These are phyloP conservation scores for Cygnus buccinator DNA, from an alignment of 2,113 vertebrate species.

Conservation along the genomic window DNA sequence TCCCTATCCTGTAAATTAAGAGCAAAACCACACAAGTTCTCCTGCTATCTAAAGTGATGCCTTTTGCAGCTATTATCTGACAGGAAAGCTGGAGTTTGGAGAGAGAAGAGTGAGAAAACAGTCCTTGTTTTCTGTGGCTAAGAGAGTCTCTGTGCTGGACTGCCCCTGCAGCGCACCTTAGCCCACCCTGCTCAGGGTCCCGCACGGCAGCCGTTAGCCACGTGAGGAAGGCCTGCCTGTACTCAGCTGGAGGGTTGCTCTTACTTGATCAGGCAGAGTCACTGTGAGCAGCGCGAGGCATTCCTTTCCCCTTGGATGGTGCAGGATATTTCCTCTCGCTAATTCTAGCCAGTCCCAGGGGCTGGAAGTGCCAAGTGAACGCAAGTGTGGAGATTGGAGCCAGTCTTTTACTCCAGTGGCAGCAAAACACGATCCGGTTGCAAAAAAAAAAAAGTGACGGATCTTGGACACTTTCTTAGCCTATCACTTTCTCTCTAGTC, in stretches of 20 bases:
- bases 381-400: not conserved
- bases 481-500: not conserved
- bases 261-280: not conserved
- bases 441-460: not conserved
- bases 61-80: not conserved
- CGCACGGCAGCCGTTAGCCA: not conserved
- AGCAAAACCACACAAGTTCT: not conserved
- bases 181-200: rapidly evolving
- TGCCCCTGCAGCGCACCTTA: not conserved
- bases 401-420: not conserved
- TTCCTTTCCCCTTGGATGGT: not conserved
- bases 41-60: not conserved
- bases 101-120: not conserved
- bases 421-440: not conserved
- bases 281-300: rapidly evolving
- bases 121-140: not conserved
- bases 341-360: not conserved
- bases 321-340: not conserved
- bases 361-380: not conserved
- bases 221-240: not conserved
- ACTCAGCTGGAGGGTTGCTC: not conserved
- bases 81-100: not conserved
- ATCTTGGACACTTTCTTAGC: not conserved
- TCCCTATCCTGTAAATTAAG: not conserved
- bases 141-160: not conserved